A percentile compares a stretch with the other conserved stretches of the same genome.
Conservation (phyloP, 35 echinoderm and acorn worm species). For the Patiria miniata region DNA sequence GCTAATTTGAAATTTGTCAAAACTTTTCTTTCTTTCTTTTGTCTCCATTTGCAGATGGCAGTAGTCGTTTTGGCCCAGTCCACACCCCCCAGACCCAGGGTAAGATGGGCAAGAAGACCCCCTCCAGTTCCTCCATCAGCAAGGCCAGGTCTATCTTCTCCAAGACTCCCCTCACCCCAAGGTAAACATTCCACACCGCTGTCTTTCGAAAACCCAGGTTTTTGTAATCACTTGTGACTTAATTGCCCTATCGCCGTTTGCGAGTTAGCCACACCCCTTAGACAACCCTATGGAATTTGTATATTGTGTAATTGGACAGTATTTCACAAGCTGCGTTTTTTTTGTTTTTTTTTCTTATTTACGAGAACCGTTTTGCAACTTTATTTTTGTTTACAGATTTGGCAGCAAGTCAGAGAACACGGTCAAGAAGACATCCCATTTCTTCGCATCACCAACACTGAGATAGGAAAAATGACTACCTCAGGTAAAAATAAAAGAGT, state of each 20-base stretch:
- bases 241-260: too few relatives aligned
- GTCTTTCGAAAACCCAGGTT: too few relatives aligned
- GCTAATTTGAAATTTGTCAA: not conserved
- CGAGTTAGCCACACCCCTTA: too few relatives aligned
- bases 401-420: slow-evolving; percentile 68
- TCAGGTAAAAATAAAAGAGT: too few relatives aligned
- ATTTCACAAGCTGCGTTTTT: too few relatives aligned
- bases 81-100: slow-evolving; percentile 51
- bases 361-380: not conserved
- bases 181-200: slow-evolving; percentile 41
- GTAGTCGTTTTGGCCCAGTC: slow-evolving; percentile 76
- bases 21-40: not conserved
- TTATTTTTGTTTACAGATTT: slow-evolving; percentile 51
- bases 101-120: slow-evolving; percentile 82
- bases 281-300: too few relatives aligned
- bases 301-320: too few relatives aligned
- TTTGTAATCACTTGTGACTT: too few relatives aligned
- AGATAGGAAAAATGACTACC: too few relatives aligned
- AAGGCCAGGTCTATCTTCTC: slow-evolving; percentile 79
- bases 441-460: slow-evolving; percentile 83
- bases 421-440: slow-evolving; percentile 65
- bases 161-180: slow-evolving; percentile 79
- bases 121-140: slow-evolving; percentile 76
- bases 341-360: too few relatives aligned
- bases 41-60: slow-evolving; percentile 33